Conservation (phyloP, 1,140 invertebrate genomes). For the Nixonia krombeini region DNA sequence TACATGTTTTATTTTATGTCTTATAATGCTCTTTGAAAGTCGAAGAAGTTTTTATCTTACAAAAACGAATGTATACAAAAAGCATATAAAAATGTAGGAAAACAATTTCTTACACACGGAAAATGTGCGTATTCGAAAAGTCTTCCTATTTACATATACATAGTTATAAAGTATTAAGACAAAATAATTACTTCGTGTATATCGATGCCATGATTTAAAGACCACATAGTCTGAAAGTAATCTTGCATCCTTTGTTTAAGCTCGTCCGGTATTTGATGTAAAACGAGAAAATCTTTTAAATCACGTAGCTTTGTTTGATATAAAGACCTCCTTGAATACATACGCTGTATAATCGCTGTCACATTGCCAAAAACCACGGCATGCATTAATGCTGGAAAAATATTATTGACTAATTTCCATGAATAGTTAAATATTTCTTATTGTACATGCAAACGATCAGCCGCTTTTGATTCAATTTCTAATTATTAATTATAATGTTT, state of each 20-base stretch:
- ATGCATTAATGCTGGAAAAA: slow-evolving; percentile 90
- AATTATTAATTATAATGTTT: no score
- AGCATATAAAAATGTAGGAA: no score
- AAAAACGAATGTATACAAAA: no score
- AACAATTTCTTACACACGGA: no score
- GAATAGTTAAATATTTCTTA: neutral
- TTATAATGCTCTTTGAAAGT: no score
- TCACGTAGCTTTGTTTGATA: slow-evolving; percentile 98
- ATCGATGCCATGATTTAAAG: slow-evolving; percentile 98
- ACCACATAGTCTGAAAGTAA: slow-evolving; percentile 99
- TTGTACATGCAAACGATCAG: no score
- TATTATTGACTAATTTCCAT: slow-evolving; percentile 7
- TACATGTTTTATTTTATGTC: no score
- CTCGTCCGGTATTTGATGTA: slow-evolving; percentile 97
- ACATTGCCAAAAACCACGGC: slow-evolving; percentile 99
- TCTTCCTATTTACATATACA: no score
- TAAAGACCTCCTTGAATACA: slow-evolving; percentile 96
- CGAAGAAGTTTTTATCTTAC: no score
- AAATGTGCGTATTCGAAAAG: no score
- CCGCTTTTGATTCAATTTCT: no score
- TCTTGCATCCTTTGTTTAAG: slow-evolving; percentile 97
- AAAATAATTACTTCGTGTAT: slow-evolving; percentile 87
- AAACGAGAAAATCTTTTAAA: slow-evolving; percentile 95
- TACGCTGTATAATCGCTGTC: slow-evolving; percentile 98
- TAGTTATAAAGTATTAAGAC: no score